Evolutionary conservation across 2,888 invertebrate species (phyloP).

Genomic region (Actias luna): DNA sequence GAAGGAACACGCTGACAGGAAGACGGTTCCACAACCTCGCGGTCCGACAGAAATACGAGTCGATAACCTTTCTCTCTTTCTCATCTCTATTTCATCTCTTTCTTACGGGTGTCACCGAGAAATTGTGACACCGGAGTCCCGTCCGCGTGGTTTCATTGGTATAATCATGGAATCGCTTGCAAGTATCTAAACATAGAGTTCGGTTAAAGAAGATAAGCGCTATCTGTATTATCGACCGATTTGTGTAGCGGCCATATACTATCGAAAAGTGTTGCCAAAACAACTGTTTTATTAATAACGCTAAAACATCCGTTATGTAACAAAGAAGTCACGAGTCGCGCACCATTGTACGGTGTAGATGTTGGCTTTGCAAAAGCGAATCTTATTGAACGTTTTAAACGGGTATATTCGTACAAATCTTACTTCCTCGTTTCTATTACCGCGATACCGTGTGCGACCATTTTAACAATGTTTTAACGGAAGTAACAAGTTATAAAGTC

Average conservation of each 20-base stretch:
- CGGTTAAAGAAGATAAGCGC: neutral
- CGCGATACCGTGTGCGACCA: neutral
- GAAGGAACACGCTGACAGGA: too few relatives aligned
- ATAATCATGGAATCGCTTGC: neutral
- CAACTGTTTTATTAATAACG: conserved; percentile 1
- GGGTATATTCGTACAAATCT: neutral
- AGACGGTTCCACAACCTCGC: too few relatives aligned
- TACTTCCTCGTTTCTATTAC: neutral
- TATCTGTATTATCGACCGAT: neutral
- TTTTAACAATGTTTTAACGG: neutral
- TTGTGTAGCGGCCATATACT: neutral
- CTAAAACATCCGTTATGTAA: neutral
- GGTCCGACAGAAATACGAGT: too few relatives aligned
- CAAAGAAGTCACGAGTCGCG: neutral
- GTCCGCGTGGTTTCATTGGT: too few relatives aligned
- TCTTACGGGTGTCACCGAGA: too few relatives aligned
- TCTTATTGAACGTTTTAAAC: neutral
- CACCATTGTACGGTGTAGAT: neutral
- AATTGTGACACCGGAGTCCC: too few relatives aligned
- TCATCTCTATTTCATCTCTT: neutral
- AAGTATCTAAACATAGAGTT: neutral
- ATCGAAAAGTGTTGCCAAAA: neutral
- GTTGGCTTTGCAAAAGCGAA: neutral
- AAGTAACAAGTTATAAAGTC: neutral
- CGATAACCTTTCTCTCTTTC: too few relatives aligned